These are phyloP conservation scores for Tribolium castaneum DNA, from an alignment of 1,140 invertebrate species.

Conservation along the genomic window DNA sequence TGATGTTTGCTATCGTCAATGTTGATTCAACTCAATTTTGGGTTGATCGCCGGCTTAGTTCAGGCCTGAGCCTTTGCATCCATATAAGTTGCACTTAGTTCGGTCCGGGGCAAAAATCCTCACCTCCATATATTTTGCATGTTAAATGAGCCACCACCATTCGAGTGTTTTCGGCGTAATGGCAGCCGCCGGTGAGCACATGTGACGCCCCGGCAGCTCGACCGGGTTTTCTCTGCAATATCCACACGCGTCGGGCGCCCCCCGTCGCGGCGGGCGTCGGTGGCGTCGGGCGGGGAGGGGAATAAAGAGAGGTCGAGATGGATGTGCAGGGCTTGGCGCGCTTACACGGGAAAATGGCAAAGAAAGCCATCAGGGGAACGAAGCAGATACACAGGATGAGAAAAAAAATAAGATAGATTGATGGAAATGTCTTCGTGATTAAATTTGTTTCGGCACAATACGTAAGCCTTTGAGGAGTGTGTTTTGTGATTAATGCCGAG, in stretches of 20 bases:
- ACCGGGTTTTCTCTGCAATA: conserved; percentile 38
- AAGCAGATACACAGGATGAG: conserved; percentile 50
- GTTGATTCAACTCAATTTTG: too few species aligned
- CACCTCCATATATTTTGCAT: conserved; percentile 43
- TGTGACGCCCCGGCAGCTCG: conserved; percentile 52
- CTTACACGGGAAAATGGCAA: conserved; percentile 58
- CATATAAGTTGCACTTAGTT: background rate
- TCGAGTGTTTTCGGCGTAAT: conserved; percentile 50
- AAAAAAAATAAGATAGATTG: conserved; percentile 62
- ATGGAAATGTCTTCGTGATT: conserved; percentile 62
- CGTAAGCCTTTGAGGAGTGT: conserved; percentile 54
- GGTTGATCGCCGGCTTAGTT: too few species aligned
- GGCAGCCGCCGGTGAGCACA: conserved; percentile 53
- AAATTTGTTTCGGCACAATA: conserved; percentile 61
- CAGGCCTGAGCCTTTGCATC: background rate
- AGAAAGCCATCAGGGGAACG: conserved; percentile 59
- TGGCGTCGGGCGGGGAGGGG: background rate
- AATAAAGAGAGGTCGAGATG: conserved; percentile 42
- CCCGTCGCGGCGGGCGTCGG: conserved; percentile 18
- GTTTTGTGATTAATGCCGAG: conserved; percentile 52
- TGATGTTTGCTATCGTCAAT: too few species aligned
- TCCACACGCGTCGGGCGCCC: conserved; percentile 52
- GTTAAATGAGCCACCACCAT: conserved; percentile 50
- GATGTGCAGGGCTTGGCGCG: conserved; percentile 51
- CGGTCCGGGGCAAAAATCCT: background rate